Base-by-base conservation (phyloP, 1,140 invertebrate species). In the Penaeus indicus region DNA sequence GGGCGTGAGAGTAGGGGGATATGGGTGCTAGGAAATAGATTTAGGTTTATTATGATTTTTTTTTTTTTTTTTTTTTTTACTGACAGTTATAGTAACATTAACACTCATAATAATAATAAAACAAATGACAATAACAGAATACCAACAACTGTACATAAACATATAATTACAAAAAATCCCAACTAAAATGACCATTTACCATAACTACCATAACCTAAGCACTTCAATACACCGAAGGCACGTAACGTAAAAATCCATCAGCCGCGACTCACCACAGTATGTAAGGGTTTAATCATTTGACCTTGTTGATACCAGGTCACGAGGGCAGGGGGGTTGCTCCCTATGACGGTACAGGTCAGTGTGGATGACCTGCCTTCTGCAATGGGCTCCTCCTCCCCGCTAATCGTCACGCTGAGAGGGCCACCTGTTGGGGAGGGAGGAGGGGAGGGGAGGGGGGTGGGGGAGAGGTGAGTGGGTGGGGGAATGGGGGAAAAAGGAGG, bases 241-340 rank as follows among this genome's bases (percentile, higher is more conserved):
- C 79, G n/a, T 25, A 32, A 3, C n/a, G 19, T 16, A 19, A 85
- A 32, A 77, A 22, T 8, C 32, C 42, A 27, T 3, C 27, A 19
- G n/a, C 13, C 7, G 27, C 5, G 8, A 47, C 63, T 25, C 47
- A 62, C 75, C 85, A 82, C 82, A 21, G 89, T 87, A 38, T 84
- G 64, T 18, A 87, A 32, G 8, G 79, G 85, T 11, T 54, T 79
- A 10, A 79, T 84, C 27, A 64, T 69, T n/a, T 87, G 85, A 1
- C 89, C 89, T 21, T 90, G 81, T 25, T 87, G 85, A 32, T 87
- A 87, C 89, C 89, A 90, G 21, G 85, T 87, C 2, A 88, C 82
- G 10, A 67, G 61, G 5, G 86, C 80, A n/a, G 86, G 85, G 0
- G 90, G 90, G 86, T 90, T 90, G 19, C 84, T 84, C 32, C 90